Base-by-base conservation (phyloP, 2,797 vertebrate genomes). In the Bradypus variegatus region DNA sequence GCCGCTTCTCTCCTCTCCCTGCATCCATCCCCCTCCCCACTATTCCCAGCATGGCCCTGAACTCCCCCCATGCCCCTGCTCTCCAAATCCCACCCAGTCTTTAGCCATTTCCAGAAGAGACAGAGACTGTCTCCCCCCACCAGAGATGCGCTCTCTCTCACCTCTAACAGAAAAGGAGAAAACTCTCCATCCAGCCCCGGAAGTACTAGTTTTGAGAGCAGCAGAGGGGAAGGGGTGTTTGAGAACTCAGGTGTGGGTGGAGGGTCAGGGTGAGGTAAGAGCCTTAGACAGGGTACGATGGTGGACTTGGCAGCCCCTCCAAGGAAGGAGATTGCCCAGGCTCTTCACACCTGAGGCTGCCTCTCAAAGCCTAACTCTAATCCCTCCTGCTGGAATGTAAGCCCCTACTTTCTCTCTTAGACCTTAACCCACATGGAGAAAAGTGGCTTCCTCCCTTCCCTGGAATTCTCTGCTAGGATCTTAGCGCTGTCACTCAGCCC, bases 261-360 rank as follows among this genome's bases (percentile, higher is more conserved):
- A 75, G 16, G 23, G 25, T 19, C 48, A 33, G 86, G 21, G 23
- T 8, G 53, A 76, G 60, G 5, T 0, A 3, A 60, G 45, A 50
- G n/a, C 48, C 53, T 29, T n/a, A 53, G 55, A 15, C 1, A 2
- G 13, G 2, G 3, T 4, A 16, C 9, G 11, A 6, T 62, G 31
- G 53, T 48, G 21, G 72, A 45, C 27, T 19, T 8, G 45, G 72
- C 19, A 58, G 55, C 55, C 55, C 55, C 55, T 21, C 55, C 18
- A 21, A 15, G 33, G 36, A 48, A 16, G 75, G 38, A 25, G 64
- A 38, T 4, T 4, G 38, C 64, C 50, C 16, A 10, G 55, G 14
- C n/a, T 62, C 48, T 45, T n/a, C 79, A 2, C 73, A 12, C 55
- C 58, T 18, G 5, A 1, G 31, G n/a, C 1, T 53, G 48, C 25